Conservation (phyloP, 2,113 vertebrate genomes). For the Entomyzon cyanotis region DNA sequence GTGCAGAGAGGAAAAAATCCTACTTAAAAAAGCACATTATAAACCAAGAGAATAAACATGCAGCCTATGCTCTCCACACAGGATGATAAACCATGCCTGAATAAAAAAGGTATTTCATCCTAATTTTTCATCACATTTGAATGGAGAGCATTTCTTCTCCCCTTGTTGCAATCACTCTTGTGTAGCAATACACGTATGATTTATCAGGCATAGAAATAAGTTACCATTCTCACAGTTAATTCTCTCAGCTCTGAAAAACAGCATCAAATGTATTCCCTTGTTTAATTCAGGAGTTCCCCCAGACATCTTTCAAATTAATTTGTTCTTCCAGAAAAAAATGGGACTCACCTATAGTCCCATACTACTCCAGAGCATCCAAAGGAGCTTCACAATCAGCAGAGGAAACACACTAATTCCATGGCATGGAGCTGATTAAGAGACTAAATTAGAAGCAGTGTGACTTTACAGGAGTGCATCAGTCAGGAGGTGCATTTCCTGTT, state of each 20-base stretch:
- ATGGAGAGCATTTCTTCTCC: background rate
- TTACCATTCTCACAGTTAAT: background rate
- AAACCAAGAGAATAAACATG: background rate
- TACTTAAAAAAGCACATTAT: background rate
- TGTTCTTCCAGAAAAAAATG: background rate
- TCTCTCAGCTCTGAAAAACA: background rate
- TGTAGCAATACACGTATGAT: background rate
- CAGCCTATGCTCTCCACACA: background rate
- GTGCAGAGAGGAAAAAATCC: background rate
- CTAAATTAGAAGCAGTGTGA: background rate
- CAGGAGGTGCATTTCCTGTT: background rate
- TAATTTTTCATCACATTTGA: slow-evolving; percentile 10
- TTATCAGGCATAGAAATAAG: background rate
- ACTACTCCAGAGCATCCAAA: background rate
- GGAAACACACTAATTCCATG: background rate
- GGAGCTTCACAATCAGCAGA: background rate
- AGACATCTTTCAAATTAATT: background rate
- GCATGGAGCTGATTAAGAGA: background rate
- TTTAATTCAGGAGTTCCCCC: background rate
- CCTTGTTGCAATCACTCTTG: background rate
- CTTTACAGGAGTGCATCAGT: background rate
- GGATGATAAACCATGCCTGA: background rate
- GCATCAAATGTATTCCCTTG: background rate
- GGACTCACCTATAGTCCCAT: background rate
- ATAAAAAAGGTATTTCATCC: background rate